Conservation (phyloP, 2,888 invertebrate species). For the Agrenia bidenticulata region DNA sequence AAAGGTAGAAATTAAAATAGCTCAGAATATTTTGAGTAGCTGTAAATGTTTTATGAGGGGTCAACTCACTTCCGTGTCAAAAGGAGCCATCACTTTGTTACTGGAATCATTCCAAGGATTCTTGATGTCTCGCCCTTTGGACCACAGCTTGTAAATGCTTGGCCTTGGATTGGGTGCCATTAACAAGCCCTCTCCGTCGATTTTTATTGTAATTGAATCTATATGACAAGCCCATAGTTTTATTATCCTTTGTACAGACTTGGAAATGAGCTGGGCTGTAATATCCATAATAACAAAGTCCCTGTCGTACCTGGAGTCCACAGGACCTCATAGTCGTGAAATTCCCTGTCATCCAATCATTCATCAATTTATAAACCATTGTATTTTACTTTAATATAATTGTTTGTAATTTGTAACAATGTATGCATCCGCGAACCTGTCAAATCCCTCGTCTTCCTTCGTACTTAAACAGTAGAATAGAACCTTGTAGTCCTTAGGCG, state of each 20-base stretch:
- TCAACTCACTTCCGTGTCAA: slow-evolving; percentile 31
- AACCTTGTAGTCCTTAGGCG: slow-evolving; percentile 12
- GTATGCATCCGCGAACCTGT: too few species aligned
- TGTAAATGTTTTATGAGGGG: too few species aligned
- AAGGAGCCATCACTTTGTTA: slow-evolving; percentile 34
- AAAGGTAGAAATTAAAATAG: neutral
- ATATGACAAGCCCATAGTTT: neutral
- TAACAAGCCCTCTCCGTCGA: slow-evolving; percentile 38
- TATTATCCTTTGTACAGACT: too few species aligned
- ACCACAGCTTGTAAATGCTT: slow-evolving; percentile 34
- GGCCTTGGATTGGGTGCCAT: slow-evolving; percentile 30
- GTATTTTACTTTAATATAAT: too few species aligned
- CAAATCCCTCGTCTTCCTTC: slow-evolving; percentile 27
- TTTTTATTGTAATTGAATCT: slow-evolving; percentile 32
- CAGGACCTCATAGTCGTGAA: slow-evolving; percentile 35
- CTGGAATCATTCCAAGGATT: slow-evolving; percentile 34
- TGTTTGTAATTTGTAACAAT: too few species aligned
- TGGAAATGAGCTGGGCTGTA: too few species aligned
- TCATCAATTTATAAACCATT: too few species aligned
- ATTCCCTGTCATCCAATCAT: slow-evolving; percentile 32
- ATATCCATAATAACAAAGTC: too few species aligned
- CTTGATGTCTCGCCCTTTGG: slow-evolving; percentile 3
- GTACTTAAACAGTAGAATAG: slow-evolving; percentile 26
- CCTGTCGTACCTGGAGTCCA: slow-evolving; percentile 38
- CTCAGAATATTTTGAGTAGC: neutral